These are phyloP conservation scores for Gymnoscopelus microlampas DNA, from an alignment of 2,797 vertebrate genomes.

Conservation along the genomic window DNA sequence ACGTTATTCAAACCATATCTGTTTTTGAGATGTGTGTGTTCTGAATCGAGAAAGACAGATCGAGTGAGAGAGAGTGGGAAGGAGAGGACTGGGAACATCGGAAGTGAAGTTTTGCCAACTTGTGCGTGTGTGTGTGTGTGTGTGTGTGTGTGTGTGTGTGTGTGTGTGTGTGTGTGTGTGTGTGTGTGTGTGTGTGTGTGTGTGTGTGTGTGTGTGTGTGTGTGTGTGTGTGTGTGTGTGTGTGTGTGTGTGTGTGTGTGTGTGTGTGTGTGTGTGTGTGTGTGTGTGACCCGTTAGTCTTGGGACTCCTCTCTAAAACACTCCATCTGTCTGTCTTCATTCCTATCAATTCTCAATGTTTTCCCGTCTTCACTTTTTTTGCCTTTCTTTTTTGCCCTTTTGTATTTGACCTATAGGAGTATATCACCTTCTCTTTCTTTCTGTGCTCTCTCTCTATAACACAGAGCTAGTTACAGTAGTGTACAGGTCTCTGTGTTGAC, in stretches of 20 bases:
- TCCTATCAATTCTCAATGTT: conserved; percentile 19
- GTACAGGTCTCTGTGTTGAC: too few species aligned
- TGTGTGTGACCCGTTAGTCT: conserved; percentile 13
- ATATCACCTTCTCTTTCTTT: conserved; percentile 1
- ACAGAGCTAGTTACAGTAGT: too few species aligned
- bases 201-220: too few species aligned
- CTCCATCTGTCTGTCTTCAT: conserved; percentile 47
- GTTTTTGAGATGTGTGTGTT: conserved; percentile 7
- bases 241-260: conserved; percentile 4
- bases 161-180: conserved; percentile 1
- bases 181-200: not conserved
- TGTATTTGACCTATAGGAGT: conserved; percentile 16
- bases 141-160: not conserved
- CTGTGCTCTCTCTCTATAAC: not conserved
- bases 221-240: not conserved
- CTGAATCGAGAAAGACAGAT: not conserved
- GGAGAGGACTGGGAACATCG: too few species aligned
- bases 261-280: conserved; percentile 13
- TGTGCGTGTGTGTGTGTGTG: not conserved
- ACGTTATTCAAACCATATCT: conserved; percentile 5
- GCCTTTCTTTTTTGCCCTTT: not conserved
- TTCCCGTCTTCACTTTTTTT: not conserved
- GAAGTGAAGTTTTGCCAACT: not conserved
- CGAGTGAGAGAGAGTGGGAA: not conserved
- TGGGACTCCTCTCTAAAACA: conserved; percentile 4